Percentiles rank a stretch among this genome's conserved stretches.
Conservation (phyloP, 2,797 vertebrate genomes). For the Mus minutoides region DNA sequence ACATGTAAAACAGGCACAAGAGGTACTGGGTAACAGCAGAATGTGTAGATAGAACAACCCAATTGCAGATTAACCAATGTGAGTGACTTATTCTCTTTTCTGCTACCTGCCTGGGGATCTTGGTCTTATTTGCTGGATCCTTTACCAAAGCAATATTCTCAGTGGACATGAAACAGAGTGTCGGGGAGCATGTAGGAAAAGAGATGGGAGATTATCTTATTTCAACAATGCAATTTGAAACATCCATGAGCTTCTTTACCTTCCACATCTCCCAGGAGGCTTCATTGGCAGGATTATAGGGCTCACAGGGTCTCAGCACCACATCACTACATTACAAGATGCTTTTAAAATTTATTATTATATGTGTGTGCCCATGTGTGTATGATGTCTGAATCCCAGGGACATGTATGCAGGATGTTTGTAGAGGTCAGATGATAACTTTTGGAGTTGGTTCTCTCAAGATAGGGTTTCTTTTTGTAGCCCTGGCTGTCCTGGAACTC, state of each 20-base stretch:
- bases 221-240: neutral
- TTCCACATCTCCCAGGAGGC: neutral
- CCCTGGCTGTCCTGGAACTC: too few relatives aligned
- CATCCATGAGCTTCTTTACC: neutral
- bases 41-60: neutral
- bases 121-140: neutral
- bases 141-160: neutral
- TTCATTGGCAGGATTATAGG: neutral
- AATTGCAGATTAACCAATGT: rapidly evolving
- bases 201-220: neutral
- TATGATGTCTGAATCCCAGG: neutral
- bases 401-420: too few relatives aligned
- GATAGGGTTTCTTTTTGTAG: too few relatives aligned
- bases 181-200: neutral
- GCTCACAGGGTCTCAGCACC: neutral
- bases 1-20: neutral
- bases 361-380: neutral
- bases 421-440: neutral
- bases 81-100: neutral
- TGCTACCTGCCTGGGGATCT: neutral
- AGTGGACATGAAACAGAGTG: neutral
- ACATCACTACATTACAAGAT: neutral
- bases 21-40: too few relatives aligned
- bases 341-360: neutral
- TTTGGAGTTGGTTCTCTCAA: neutral